Evolutionary conservation across 1,140 invertebrate species (phyloP), one percentile per base, ranked within the genome.

Genomic region (Nasonia giraulti): DNA sequence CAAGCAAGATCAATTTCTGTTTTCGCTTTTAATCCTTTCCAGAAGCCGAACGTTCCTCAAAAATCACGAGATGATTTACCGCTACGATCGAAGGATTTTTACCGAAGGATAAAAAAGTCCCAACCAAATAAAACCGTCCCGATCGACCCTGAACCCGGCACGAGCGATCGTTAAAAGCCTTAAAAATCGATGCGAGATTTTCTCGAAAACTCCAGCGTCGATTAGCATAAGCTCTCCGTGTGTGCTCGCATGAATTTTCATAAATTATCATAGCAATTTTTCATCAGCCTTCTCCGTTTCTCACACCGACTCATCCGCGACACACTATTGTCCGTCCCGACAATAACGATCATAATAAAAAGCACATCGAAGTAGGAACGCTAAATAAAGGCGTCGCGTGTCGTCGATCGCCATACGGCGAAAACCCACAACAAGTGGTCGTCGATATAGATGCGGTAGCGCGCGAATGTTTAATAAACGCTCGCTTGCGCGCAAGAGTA

Each of bases 391-490:
- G 8, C 40, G 40, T 44, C 55, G 55, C 17, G 55, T n/a, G 14
- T 17, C 20, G 55, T 17, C 20, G 55, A 62, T 62, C 55, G 40
- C 40, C 40, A 44, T 27, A 27, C n/a, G n/a, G n/a, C n/a, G n/a
- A n/a, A n/a, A n/a, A n/a, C n/a, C n/a, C n/a, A n/a, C 55, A 62
- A 62, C 55, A 62, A 62, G 55, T 62, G 55, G 55, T 62, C 17
- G 55, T 62, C 55, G 55, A 62, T n/a, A 11, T 33, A 0, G 68
- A 27, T 4, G 69, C 55, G 62, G n/a, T 7, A 74, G 71, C 69
- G 20, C 55, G 50, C 23, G 69, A 86, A 55, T 14, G 82, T 86
- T 79, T 87, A 86, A 71, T 71, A 71, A 71, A 62, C 55, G 55
- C 6, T 20, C 27, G 69, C 23, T 14, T 1, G 31, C 17, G 27